Evolutionary conservation across 2,888 invertebrate genomes (phyloP).

Genomic region (Metalampra italica): DNA sequence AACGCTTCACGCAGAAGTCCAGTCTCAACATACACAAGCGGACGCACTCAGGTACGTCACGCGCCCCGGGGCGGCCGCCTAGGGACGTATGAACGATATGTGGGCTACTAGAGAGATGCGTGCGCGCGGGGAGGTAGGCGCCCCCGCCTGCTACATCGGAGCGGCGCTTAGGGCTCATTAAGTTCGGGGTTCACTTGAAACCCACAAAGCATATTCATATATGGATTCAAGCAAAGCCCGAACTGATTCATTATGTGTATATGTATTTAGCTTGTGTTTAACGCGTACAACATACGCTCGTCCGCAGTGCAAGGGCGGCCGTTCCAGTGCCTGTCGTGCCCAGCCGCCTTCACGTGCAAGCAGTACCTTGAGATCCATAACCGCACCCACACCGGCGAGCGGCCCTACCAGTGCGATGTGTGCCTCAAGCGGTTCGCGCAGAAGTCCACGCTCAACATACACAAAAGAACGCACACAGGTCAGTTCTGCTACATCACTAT

Average conservation of each 20-base stretch:
- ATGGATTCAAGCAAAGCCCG: slow-evolving; percentile 2
- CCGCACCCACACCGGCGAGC: slow-evolving; percentile 77
- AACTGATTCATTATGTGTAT: background rate
- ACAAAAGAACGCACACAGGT: slow-evolving; percentile 88
- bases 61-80: slow-evolving; percentile 18
- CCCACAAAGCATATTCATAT: background rate
- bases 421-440: slow-evolving; percentile 90
- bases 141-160: slow-evolving; percentile 6
- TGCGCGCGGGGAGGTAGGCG: slow-evolving; percentile 16
- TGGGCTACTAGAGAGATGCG: slow-evolving; percentile 37
- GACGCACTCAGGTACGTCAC: slow-evolving; percentile 82
- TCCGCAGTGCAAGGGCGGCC: slow-evolving; percentile 77
- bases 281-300: slow-evolving; percentile 21
- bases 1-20: slow-evolving; percentile 90
- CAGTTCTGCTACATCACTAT: slow-evolving; percentile 27
- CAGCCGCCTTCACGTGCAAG: slow-evolving; percentile 79
- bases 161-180: background rate
- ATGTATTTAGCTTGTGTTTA: background rate
- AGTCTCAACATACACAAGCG: slow-evolving; percentile 90
- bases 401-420: slow-evolving; percentile 83
- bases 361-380: slow-evolving; percentile 77
- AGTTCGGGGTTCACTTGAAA: slow-evolving; percentile 1
- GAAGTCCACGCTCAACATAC: slow-evolving; percentile 89
- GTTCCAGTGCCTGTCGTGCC: slow-evolving; percentile 80
- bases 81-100: slow-evolving; percentile 43